Evolutionary conservation across 2,888 invertebrate genomes (phyloP).

Genomic region (Drosophila gaucha): DNA sequence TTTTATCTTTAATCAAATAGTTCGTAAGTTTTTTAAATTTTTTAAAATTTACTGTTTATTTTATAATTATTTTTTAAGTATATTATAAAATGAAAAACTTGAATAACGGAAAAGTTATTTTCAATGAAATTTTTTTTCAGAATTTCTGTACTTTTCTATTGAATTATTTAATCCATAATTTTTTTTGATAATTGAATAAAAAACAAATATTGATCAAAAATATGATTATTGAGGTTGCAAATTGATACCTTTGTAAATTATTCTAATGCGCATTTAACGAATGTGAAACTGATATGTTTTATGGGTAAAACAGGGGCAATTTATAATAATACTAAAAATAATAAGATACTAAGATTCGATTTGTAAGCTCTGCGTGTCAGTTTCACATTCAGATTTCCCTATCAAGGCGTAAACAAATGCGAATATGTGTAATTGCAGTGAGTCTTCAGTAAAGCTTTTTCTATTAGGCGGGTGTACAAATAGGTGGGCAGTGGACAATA

Average conservation of each 20-base stretch:
- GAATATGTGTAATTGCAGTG: constrained; percentile 36
- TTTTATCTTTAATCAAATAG: no score
- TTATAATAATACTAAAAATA: constrained; percentile 7
- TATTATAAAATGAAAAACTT: no score
- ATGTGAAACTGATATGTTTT: constrained; percentile 59
- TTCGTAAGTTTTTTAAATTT: no score
- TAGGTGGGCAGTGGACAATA: constrained; percentile 54
- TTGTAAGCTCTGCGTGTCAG: constrained; percentile 29
- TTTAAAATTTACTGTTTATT: no score
- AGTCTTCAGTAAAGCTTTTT: constrained; percentile 22
- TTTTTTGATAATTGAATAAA: no score
- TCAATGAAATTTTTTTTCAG: not conserved
- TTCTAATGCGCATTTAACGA: constrained; percentile 65
- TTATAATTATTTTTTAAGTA: no score
- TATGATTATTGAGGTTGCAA: not conserved
- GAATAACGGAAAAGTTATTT: no score
- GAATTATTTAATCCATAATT: no score
- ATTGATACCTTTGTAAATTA: constrained; percentile 19
- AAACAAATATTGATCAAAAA: not conserved
- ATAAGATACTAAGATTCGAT: constrained; percentile 1
- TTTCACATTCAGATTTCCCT: constrained; percentile 53
- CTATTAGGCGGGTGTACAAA: constrained; percentile 34
- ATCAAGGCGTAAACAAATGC: constrained; percentile 59
- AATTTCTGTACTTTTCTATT: no score
- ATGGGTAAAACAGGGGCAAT: constrained; percentile 15